Evolutionary conservation across 2,797 vertebrate species (phyloP).

Genomic region (Cichlasoma orientale): DNA sequence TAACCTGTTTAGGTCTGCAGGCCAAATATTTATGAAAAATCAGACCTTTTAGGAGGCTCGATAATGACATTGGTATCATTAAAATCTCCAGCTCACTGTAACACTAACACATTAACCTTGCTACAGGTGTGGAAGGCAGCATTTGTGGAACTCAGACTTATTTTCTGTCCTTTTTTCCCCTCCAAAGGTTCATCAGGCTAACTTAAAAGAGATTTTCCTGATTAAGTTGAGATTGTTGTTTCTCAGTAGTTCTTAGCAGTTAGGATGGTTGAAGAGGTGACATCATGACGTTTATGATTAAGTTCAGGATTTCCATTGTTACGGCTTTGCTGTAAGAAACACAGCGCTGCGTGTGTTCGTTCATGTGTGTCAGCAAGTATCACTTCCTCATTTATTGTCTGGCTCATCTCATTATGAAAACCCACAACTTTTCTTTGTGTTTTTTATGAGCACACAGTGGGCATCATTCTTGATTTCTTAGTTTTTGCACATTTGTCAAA

Average conservation of each 20-base stretch:
- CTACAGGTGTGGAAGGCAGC: neutral
- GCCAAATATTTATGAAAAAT: neutral
- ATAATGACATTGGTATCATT: neutral
- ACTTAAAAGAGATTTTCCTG: neutral
- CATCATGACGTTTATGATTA: neutral
- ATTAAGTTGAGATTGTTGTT: neutral
- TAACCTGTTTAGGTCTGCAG: neutral
- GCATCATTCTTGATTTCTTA: too few relatives aligned
- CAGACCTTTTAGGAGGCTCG: neutral
- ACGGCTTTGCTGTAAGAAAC: neutral
- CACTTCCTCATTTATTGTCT: slow-evolving; percentile 8
- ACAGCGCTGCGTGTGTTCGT: neutral
- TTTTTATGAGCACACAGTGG: neutral
- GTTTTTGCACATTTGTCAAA: too few relatives aligned
- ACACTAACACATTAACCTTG: neutral
- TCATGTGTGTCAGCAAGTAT: neutral
- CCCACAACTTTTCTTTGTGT: neutral
- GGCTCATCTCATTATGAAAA: neutral
- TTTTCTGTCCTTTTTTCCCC: neutral
- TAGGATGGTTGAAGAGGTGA: neutral
- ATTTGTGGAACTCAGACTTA: neutral
- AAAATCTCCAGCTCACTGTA: neutral
- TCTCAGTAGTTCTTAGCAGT: neutral
- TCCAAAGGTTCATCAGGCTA: neutral
- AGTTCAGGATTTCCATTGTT: neutral